phyloP scores from a whole-genome alignment of 2,797 vertebrate species.

The Semaprochilodus insignis region DNA sequence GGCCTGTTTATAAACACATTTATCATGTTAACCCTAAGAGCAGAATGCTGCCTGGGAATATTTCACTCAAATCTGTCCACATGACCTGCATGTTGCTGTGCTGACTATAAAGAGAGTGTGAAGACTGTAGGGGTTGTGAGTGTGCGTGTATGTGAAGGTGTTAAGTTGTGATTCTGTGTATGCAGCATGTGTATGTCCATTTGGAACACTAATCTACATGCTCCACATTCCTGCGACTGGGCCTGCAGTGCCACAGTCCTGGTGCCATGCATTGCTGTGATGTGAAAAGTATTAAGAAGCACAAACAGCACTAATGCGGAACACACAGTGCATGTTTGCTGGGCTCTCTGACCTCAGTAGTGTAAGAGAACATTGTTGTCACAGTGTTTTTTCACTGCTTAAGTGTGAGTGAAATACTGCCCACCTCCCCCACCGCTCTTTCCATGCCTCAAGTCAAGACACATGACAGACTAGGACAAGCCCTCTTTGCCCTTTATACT shows the following conservation, averaged over 20 bases:
- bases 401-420: not conserved
- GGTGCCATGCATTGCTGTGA: slow-evolving; percentile 8
- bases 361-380: not conserved
- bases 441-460: not conserved
- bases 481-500: not conserved
- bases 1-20: not conserved
- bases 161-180: not conserved
- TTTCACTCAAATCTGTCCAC: not conserved
- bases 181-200: slow-evolving; percentile 16
- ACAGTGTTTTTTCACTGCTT: slow-evolving; percentile 8
- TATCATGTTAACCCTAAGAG: not conserved
- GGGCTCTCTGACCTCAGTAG: slow-evolving; percentile 9
- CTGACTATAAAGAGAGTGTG: not conserved
- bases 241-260: not conserved
- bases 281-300: not conserved
- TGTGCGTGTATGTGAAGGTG: not conserved
- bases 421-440: not conserved
- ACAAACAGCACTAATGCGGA: not conserved
- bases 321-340: not conserved
- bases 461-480: not conserved
- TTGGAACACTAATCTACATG: not conserved
- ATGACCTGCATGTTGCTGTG: not conserved
- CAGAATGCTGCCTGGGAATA: not conserved
- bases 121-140: not conserved
- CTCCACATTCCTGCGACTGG: slow-evolving; percentile 11